phyloP scores from a whole-genome alignment of 2,888 invertebrate species.

The Limnephilus lunatus region DNA sequence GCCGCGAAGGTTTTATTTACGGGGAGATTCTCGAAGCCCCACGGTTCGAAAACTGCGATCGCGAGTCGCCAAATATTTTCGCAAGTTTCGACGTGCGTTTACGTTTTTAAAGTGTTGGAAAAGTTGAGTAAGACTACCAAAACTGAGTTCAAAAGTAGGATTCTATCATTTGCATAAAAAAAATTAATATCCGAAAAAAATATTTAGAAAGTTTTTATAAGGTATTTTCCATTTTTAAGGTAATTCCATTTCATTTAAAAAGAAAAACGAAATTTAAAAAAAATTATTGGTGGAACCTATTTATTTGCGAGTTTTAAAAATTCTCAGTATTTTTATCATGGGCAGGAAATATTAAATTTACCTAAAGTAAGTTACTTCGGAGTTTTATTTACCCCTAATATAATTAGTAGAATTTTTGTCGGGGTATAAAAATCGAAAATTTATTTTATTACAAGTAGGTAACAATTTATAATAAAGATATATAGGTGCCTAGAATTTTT shows the following conservation, averaged over 20 bases:
- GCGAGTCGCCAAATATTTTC: conserved; percentile 48
- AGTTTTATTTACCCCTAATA: not conserved
- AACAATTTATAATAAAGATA: not conserved
- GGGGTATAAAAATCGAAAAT: not conserved
- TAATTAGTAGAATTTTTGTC: not conserved
- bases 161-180: not conserved
- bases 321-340: not conserved
- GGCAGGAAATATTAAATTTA: not conserved
- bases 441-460: not conserved
- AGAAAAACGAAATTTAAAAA: not conserved
- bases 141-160: not conserved
- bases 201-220: not conserved
- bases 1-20: conserved; percentile 42
- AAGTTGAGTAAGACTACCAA: not conserved
- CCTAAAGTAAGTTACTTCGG: not conserved
- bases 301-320: not conserved
- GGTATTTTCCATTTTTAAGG: not conserved
- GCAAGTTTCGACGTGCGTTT: conserved; percentile 45
- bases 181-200: not conserved
- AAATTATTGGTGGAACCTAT: not conserved
- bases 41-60: not conserved
- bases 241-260: not conserved
- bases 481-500: not conserved
- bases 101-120: not conserved
- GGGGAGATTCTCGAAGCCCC: conserved; percentile 27